Conservation (phyloP, 2,797 vertebrate species). For the Argyrosomus regius region DNA sequence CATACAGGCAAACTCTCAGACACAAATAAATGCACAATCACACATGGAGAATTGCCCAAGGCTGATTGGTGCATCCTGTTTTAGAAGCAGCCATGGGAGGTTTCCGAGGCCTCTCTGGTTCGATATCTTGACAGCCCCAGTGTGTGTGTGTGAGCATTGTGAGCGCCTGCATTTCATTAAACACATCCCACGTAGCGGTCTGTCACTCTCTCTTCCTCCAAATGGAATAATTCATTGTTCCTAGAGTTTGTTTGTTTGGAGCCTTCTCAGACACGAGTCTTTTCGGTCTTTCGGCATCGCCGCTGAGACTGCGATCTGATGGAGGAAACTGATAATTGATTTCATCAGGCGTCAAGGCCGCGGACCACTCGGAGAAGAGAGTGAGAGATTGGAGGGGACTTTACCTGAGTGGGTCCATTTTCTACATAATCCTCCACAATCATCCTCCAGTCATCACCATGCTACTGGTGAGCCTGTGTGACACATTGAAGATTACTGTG, state of each 20-base stretch:
- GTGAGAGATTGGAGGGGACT: conserved; percentile 76
- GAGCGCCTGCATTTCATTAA: conserved; percentile 77
- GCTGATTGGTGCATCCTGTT: conserved; percentile 84
- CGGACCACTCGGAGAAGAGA: conserved; percentile 54
- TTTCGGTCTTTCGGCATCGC: neutral
- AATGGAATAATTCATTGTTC: conserved; percentile 75
- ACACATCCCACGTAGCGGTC: conserved; percentile 61
- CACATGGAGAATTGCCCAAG: conserved; percentile 78
- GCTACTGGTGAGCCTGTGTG: conserved; percentile 61
- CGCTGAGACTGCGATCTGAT: conserved; percentile 46
- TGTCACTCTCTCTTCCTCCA: conserved; percentile 63
- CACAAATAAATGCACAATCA: conserved; percentile 71
- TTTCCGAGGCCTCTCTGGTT: conserved; percentile 78
- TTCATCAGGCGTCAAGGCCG: conserved; percentile 71
- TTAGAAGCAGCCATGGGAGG: conserved; percentile 76
- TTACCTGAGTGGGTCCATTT: conserved; percentile 84
- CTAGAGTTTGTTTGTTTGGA: conserved; percentile 63
- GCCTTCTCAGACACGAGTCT: conserved; percentile 13
- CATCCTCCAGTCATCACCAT: conserved; percentile 69
- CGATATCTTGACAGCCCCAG: conserved; percentile 76
- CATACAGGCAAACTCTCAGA: conserved; percentile 38
- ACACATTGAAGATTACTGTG: conserved; percentile 78
- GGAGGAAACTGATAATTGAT: conserved; percentile 84
- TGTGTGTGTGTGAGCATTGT: conserved; percentile 52
- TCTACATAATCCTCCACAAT: conserved; percentile 85